Percentiles rank a stretch among this genome's conserved stretches.
Conservation (phyloP, 1,140 invertebrate genomes). For the Mycetomoellerius zeteki region DNA sequence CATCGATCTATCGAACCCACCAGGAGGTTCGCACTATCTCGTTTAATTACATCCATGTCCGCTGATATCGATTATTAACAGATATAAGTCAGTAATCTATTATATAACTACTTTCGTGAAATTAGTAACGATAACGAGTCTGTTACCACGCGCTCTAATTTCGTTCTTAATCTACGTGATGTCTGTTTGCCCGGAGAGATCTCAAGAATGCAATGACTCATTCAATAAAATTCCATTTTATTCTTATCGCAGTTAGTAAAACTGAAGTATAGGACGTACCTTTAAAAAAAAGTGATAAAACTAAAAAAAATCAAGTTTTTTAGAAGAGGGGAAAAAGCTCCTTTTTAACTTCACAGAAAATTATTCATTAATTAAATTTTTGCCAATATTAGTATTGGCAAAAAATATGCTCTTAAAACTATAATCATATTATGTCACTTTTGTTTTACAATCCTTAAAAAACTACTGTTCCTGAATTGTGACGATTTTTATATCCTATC, state of each 20-base stretch:
- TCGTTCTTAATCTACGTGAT: slow-evolving; percentile 14
- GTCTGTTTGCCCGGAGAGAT: not conserved
- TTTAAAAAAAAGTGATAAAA: too few species aligned
- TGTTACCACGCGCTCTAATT: slow-evolving; percentile 10
- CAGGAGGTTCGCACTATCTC: slow-evolving; percentile 20
- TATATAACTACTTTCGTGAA: slow-evolving; percentile 42
- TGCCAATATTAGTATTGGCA: too few species aligned
- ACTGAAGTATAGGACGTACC: too few species aligned
- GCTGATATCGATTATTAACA: slow-evolving; percentile 57
- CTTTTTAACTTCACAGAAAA: too few species aligned
- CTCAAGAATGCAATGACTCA: not conserved
- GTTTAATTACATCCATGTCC: slow-evolving; percentile 53
- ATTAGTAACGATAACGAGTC: slow-evolving; percentile 43
- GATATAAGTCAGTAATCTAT: slow-evolving; percentile 52
- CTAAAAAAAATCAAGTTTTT: too few species aligned
- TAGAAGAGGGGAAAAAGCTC: too few species aligned
- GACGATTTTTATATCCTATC: too few species aligned
- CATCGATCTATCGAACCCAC: slow-evolving; percentile 57
- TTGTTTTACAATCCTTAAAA: too few species aligned
- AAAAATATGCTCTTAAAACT: too few species aligned
- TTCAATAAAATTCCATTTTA: not conserved
- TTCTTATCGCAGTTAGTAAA: not conserved
- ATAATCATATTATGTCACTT: too few species aligned
- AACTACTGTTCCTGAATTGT: too few species aligned
- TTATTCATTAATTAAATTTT: too few species aligned